Evolutionary conservation across 2,797 vertebrate genomes (phyloP), one percentile per base, ranked within the genome.

Genomic region (Sebastes aleutianus): DNA sequence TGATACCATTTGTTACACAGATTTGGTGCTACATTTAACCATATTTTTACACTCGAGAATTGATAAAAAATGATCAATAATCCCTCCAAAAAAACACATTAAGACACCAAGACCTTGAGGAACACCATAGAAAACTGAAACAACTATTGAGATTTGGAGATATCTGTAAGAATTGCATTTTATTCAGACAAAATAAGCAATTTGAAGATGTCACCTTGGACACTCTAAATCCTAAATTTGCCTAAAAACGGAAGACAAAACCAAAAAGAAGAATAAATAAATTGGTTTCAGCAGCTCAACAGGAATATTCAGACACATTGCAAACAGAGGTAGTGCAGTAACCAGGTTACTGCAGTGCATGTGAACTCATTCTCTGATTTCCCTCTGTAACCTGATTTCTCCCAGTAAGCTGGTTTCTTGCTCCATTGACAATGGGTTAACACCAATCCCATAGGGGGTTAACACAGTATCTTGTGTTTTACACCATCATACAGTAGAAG

Each of bases 301-400:
- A 3, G 14, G 56, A n/a, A 18, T 8, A 13, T 16, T 47, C 12
- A 6, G 27, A 39, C 5, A 10, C 50, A 2, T 11, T 8, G 58
- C 18, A 61, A 29, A 34, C 1, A 4, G 26, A 32, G 50, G 58
- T 32, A 12, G 13, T 6, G 20, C 59, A 3, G 56, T 56, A 59
- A 50, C 27, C 61, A 61, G 62, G 80, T 77, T 47, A 54, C 43
- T 36, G 59, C 36, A 3, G 36, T 7, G 9, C 31, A 9, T 16
- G 24, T 67, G 63, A 57, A 27, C 69, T 69, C 57, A 16, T 63
- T 47, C 54, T 72, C n/a, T 47, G 34, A 29, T 77, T 62, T 68
- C 50, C 6, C 24, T 34, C 64, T 50, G 34, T 73, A 79, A 65
- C 71, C 71, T 75, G 22, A 59, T 75, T 79, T 74, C 54, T 64